Base-by-base conservation (phyloP, 1,140 invertebrate genomes). In the Zophobas morio region DNA sequence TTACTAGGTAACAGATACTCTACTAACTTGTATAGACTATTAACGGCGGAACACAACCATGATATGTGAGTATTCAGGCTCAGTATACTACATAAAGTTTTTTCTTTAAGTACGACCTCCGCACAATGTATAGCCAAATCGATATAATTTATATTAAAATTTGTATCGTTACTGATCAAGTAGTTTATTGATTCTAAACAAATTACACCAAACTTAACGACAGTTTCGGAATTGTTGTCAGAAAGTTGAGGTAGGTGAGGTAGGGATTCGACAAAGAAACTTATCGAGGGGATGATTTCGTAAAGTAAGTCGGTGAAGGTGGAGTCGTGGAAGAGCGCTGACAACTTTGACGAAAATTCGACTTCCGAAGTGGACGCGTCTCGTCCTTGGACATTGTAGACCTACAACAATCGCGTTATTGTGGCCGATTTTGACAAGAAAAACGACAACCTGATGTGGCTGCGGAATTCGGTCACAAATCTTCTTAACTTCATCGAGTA, bases 201-300 rank as follows among this genome's bases (percentile, higher is more conserved):
- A 0, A 93, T 75, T 1, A 92, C 84, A 63, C 88, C 88, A 83
- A 94, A 92, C 79, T 89, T 88, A 0, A 88, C 88, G 1, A 94
- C 85, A 81, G 92, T 89, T 75, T 89, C 87, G 0, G 85, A 78
- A 70, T 88, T 86, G 35, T 90, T 88, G 47, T 87, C 84, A 3
- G 89, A 86, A 37, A 91, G 81, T 78, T 87, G 80, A 0, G 82
- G 80, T 66, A 87, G 70, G 47, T 82, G 82, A 8, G 78, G 63
- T 6, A 87, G 81, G 1, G 85, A 87, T 79, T 86, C 84, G 1
- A 89, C 82, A 60, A 88, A 89, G 0, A 81, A 81, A 32, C 86
- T 88, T 1, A 93, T 87, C 20, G 89, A 89, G 2, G 90, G 89
- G 5, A 90, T 87, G 1, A 93, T 78, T 46, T 87, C 85, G 74